Conservation (phyloP, 2,888 invertebrate genomes). For the Xylota sylvarum region DNA sequence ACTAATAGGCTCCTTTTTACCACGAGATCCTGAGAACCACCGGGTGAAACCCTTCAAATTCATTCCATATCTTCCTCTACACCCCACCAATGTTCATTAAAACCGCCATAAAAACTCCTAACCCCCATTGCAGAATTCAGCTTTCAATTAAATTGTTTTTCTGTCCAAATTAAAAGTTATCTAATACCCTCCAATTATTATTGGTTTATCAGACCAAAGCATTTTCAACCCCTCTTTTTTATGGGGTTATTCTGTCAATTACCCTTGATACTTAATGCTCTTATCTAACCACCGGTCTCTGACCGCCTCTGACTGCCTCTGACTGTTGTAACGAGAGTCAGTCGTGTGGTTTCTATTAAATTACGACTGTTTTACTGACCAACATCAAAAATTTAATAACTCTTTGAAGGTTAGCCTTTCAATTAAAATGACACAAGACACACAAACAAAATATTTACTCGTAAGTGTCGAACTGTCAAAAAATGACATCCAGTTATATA, state of each 20-base stretch:
- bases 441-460: neutral
- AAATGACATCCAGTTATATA: constrained; percentile 34
- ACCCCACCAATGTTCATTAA: neutral
- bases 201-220: constrained; percentile 19
- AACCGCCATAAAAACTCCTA: neutral
- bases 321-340: too few species aligned
- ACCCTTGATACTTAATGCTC: constrained; percentile 62
- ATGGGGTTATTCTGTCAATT: constrained; percentile 43
- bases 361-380: constrained; percentile 34
- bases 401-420: constrained; percentile 37
- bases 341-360: constrained; percentile 51
- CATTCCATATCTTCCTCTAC: too few species aligned
- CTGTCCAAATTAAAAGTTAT: constrained; percentile 26
- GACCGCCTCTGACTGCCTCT: neutral
- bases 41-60: too few species aligned
- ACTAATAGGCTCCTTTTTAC: too few species aligned
- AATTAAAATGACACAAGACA: constrained; percentile 52
- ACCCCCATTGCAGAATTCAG: neutral
- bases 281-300: constrained; percentile 21
- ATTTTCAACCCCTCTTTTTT: constrained; percentile 21
- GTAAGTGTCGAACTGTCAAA: constrained; percentile 41
- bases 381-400: constrained; percentile 44
- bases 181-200: constrained; percentile 31
- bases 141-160: constrained; percentile 26
- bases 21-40: too few species aligned